Base-by-base conservation (phyloP, 2,113 vertebrate species). In the Chloebia gouldiae region DNA sequence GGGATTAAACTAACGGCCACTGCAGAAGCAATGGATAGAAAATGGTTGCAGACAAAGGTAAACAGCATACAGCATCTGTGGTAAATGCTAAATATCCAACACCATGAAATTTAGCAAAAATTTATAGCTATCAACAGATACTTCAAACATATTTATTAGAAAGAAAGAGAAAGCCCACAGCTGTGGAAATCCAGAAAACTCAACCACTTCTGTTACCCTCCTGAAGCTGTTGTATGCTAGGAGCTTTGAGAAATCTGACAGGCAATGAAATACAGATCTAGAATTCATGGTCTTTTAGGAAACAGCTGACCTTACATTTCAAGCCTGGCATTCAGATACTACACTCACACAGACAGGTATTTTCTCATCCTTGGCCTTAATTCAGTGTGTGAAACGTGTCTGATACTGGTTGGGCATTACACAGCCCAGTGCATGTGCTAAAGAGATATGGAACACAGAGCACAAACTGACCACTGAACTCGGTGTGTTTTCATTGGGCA, bases 361-460 rank as follows among this genome's bases (percentile, higher is more conserved):
- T 27, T 60, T 30, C 68, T 69, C 31, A 68, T 31, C 51, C 12
- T 39, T 42, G 33, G 17, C 47, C 39, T 39, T 66, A 27, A 24
- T 66, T 37, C 2, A 54, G 63, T 20, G 18, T 17, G 37, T 42
- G 44, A 49, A 75, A 79, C 0, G 0, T 10, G 23, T 35, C 31
- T 50, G 44, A 20, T 27, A 27, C 40, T 2, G 5, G 42, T 19
- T 0, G 56, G 42, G 28, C 50, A 39, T 30, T 39, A 18, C 22
- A 56, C 37, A 56, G 53, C 42, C 2, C 2, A 3, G 13, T 4
- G 22, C 60, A 12, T 0, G 27, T 25, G 39, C 53, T 16, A 33
- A 70, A 63, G 11, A 39, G 49, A 40, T 4, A 33, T 24, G 30
- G 39, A 59, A 21, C 19, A 30, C 2, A 44, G n/a, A 14, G 42